phyloP scores from a whole-genome alignment of 2,113 vertebrate genomes.

The Scomber japonicus region DNA sequence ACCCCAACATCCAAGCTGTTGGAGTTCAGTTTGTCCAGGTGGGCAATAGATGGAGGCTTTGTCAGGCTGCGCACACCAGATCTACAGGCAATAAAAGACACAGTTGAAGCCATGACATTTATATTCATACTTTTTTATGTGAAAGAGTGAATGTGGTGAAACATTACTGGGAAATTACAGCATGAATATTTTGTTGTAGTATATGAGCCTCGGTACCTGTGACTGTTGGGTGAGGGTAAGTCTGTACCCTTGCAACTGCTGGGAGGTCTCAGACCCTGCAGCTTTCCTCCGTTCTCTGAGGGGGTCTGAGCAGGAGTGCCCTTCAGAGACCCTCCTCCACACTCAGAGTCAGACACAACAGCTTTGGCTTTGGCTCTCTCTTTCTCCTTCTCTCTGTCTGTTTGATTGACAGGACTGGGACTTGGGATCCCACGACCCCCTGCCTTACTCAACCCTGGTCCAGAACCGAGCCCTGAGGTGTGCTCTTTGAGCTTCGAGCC shows the following conservation, averaged over 20 bases:
- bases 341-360: constrained; percentile 90
- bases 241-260: constrained; percentile 85
- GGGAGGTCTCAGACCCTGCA: constrained; percentile 85
- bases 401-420: constrained; percentile 92
- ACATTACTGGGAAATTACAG: neutral
- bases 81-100: constrained; percentile 73
- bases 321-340: constrained; percentile 73
- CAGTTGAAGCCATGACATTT: neutral
- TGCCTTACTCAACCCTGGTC: constrained; percentile 72
- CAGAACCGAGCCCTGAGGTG: constrained; percentile 67
- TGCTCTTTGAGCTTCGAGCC: constrained; percentile 74
- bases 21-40: constrained; percentile 93
- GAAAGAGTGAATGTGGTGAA: neutral
- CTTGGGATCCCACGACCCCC: constrained; percentile 75
- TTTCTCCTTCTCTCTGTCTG: constrained; percentile 92
- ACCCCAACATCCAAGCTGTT: constrained; percentile 89
- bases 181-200: neutral
- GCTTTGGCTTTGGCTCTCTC: constrained; percentile 97
- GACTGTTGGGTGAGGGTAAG: constrained; percentile 87
- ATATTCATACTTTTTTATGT: neutral
- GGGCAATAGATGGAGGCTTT: constrained; percentile 90
- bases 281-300: constrained; percentile 85
- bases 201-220: constrained; percentile 85
- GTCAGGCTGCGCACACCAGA: constrained; percentile 88
- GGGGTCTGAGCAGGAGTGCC: constrained; percentile 67